Evolutionary conservation across 2,888 invertebrate genomes (phyloP).

Genomic region (Eupeodes luniger): DNA sequence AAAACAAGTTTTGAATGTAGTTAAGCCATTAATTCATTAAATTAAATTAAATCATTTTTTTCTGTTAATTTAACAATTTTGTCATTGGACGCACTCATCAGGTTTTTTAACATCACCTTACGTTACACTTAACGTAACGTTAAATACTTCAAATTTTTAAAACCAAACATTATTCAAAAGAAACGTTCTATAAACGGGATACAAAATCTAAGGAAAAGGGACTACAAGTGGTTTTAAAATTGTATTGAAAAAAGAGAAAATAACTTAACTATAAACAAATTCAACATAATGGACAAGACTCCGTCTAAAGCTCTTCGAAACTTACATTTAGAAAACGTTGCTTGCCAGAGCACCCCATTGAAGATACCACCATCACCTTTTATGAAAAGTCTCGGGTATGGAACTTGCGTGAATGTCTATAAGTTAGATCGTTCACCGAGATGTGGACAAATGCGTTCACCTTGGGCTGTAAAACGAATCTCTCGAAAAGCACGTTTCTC

Average conservation of each 20-base stretch:
- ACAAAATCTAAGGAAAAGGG: too few relatives aligned
- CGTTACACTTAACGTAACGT: too few relatives aligned
- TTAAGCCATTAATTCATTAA: too few relatives aligned
- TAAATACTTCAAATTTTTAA: too few relatives aligned
- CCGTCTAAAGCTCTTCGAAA: conserved; percentile 79
- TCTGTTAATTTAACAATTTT: too few relatives aligned
- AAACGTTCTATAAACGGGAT: too few relatives aligned
- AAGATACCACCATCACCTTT: conserved; percentile 90
- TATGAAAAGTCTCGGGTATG: conserved; percentile 90
- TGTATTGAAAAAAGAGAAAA: neutral
- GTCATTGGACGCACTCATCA: too few relatives aligned
- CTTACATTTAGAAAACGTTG: conserved; percentile 79
- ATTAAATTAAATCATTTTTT: too few relatives aligned
- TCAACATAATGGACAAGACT: conserved; percentile 77
- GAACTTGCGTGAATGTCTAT: conserved; percentile 92
- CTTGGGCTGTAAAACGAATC: conserved; percentile 94
- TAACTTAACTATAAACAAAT: neutral
- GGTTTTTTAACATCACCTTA: too few relatives aligned
- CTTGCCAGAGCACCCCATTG: conserved; percentile 80
- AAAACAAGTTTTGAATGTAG: too few relatives aligned
- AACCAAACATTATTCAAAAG: too few relatives aligned
- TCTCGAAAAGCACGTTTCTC: conserved; percentile 83
- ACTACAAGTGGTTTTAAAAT: too few relatives aligned
- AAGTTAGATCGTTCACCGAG: conserved; percentile 90
- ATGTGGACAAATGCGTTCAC: conserved; percentile 89